Evolutionary conservation across 2,888 invertebrate species (phyloP).

Genomic region (Cenopis cana): DNA sequence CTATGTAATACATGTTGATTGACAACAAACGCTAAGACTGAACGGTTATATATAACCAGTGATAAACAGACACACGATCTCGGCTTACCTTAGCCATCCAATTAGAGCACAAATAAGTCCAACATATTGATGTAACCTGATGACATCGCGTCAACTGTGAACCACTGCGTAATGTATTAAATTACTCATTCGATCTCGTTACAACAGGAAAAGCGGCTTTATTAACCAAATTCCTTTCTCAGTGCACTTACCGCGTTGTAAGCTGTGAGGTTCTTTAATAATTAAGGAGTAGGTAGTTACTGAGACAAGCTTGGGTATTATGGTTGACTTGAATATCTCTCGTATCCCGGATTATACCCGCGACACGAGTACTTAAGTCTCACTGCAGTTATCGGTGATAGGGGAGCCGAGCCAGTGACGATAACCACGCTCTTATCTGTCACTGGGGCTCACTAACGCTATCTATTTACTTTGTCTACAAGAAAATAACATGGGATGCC

Average conservation of each 20-base stretch:
- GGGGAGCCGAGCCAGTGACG: constrained; percentile 64
- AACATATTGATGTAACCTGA: constrained; percentile 51
- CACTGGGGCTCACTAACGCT: constrained; percentile 54
- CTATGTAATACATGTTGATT: constrained; percentile 4
- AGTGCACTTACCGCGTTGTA: neutral
- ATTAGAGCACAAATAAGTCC: constrained; percentile 48
- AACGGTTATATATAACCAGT: constrained; percentile 46
- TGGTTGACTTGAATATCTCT: constrained; percentile 39
- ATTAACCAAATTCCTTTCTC: constrained; percentile 8
- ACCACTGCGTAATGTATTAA: constrained; percentile 54
- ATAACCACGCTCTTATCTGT: constrained; percentile 77
- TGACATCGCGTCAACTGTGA: constrained; percentile 53
- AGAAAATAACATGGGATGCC: constrained; percentile 13
- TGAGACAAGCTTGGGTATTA: neutral
- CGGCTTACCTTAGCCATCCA: constrained; percentile 49
- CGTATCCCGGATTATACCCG: constrained; percentile 63
- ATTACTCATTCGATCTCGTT: constrained; percentile 47
- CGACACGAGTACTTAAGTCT: constrained; percentile 59
- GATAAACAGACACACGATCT: constrained; percentile 42
- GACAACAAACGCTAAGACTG: constrained; percentile 21
- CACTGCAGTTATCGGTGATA: constrained; percentile 72
- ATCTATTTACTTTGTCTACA: constrained; percentile 59
- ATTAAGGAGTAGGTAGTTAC: neutral
- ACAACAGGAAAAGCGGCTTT: constrained; percentile 38
- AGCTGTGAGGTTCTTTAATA: neutral